Conservation (phyloP, 2,797 vertebrate species). For the Eospalax fontanierii region DNA sequence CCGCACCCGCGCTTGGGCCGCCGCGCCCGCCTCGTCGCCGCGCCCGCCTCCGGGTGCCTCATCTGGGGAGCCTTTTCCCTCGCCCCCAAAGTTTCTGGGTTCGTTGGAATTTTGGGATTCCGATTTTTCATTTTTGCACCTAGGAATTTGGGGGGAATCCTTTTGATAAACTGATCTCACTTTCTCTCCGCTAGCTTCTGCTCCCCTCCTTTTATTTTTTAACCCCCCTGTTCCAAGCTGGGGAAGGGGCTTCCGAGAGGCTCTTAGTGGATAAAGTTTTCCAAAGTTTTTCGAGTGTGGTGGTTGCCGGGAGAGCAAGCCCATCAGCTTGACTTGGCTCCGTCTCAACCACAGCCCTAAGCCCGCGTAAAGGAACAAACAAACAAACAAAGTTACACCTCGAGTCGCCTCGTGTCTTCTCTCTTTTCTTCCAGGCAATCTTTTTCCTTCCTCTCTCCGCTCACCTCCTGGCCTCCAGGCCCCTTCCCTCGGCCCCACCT, state of each 20-base stretch:
- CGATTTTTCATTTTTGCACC: conserved; percentile 51
- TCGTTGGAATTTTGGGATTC: conserved; percentile 74
- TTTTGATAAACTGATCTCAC: conserved; percentile 66
- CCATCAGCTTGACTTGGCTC: conserved; percentile 76
- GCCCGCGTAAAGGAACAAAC: conserved; percentile 82
- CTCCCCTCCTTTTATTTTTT: not conserved
- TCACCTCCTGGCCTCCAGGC: conserved; percentile 73
- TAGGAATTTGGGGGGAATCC: conserved; percentile 72
- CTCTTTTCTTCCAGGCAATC: conserved; percentile 75
- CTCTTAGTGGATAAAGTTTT: conserved; percentile 80
- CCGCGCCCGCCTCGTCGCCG: conserved; percentile 61
- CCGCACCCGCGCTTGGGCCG: conserved; percentile 73
- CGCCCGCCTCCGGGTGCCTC: conserved; percentile 69
- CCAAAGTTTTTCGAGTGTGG: conserved; percentile 84
- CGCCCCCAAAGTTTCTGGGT: conserved; percentile 76
- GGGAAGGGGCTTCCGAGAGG: conserved; percentile 76
- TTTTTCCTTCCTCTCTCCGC: conserved; percentile 41
- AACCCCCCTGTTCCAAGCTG: not conserved
- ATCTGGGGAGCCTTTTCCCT: conserved; percentile 51
- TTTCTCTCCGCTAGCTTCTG: conserved; percentile 68
- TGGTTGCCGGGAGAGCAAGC: conserved; percentile 63
- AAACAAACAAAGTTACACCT: conserved; percentile 86
- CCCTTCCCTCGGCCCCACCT: conserved; percentile 72
- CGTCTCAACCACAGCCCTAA: conserved; percentile 73
- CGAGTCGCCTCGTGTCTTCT: conserved; percentile 77